Conservation (phyloP, 2,113 vertebrate species). For the Baryphthengus martii region DNA sequence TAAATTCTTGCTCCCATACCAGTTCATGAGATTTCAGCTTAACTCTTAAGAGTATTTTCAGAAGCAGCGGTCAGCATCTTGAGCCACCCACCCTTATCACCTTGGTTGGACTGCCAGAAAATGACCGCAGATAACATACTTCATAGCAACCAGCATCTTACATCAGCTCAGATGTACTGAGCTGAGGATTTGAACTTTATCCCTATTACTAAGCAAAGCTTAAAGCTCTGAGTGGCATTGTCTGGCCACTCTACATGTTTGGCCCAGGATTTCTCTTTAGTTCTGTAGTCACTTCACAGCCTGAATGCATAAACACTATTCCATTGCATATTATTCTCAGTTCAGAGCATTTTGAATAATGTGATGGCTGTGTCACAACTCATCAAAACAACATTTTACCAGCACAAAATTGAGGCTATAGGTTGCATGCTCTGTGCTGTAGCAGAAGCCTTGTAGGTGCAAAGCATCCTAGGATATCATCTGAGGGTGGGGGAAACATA, state of each 20-base stretch:
- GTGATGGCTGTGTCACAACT: background rate
- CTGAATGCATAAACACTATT: background rate
- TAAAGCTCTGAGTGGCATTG: background rate
- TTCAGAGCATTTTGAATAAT: conserved; percentile 2
- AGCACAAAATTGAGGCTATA: background rate
- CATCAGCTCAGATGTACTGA: background rate
- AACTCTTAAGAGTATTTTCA: background rate
- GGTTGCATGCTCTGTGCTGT: background rate
- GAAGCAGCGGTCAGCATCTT: background rate
- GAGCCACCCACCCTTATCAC: background rate
- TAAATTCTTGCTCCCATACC: background rate
- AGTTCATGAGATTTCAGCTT: background rate
- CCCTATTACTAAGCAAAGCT: background rate
- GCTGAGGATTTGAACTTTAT: background rate
- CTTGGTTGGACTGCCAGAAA: background rate
- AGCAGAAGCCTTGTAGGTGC: background rate
- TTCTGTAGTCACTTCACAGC: background rate
- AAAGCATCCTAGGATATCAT: background rate
- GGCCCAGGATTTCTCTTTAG: background rate
- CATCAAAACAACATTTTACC: conserved; percentile 15
- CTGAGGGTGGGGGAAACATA: background rate
- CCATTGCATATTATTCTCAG: background rate
- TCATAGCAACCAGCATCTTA: background rate
- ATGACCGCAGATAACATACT: background rate
- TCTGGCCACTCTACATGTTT: background rate